phyloP scores from a whole-genome alignment of 2,888 invertebrate genomes.

The Tipula vernalis region DNA sequence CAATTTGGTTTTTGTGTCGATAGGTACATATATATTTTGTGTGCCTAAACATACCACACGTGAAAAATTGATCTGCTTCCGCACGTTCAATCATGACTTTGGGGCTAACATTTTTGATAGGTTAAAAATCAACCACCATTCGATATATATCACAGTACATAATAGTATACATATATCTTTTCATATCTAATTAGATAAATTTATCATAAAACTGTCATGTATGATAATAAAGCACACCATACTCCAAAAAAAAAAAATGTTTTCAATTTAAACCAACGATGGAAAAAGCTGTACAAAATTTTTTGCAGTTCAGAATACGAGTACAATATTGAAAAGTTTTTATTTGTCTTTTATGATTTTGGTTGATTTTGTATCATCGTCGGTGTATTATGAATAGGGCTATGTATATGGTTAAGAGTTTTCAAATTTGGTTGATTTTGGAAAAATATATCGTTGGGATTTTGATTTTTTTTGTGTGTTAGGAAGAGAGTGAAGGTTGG shows the following conservation, averaged over 20 bases:
- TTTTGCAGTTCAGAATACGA: neutral
- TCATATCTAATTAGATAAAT: neutral
- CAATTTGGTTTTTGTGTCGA: neutral
- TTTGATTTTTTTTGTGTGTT: neutral
- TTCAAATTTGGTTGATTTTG: neutral
- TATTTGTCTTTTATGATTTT: neutral
- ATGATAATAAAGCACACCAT: neutral
- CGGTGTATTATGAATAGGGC: neutral
- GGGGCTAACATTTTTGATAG: neutral
- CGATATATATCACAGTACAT: neutral
- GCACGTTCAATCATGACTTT: neutral
- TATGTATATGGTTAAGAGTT: neutral
- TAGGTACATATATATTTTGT: neutral
- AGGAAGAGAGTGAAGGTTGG: neutral
- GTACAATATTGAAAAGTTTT: neutral
- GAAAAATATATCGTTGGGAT: neutral
- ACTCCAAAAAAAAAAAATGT: neutral
- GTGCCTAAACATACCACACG: neutral
- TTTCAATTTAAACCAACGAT: neutral
- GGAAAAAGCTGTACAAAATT: neutral
- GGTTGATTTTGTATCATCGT: neutral
- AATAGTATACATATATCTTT: neutral
- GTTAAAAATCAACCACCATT: neutral
- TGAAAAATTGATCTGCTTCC: neutral
- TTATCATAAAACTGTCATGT: neutral